phyloP scores from a whole-genome alignment of 1,140 invertebrate genomes.

The Phenacoccus solenopsis region DNA sequence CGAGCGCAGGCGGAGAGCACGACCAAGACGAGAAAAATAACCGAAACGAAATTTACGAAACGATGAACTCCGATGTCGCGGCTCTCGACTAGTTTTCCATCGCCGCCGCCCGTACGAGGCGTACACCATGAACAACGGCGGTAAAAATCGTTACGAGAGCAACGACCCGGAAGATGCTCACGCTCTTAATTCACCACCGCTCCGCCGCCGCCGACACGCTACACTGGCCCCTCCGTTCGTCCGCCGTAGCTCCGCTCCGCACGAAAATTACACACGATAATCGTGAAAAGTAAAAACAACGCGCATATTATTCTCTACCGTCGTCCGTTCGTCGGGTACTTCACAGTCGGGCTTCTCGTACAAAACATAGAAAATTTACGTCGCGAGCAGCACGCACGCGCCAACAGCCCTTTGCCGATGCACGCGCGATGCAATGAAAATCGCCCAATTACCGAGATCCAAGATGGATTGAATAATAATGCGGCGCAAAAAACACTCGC shows the following conservation, averaged over 20 bases:
- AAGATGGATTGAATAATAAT: too few relatives aligned
- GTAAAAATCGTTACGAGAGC: neutral
- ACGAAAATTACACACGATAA: too few relatives aligned
- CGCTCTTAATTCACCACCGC: neutral
- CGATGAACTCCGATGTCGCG: neutral
- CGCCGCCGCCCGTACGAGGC: too few relatives aligned
- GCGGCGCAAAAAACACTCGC: too few relatives aligned
- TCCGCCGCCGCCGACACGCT: neutral
- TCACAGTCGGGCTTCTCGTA: neutral
- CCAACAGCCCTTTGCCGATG: too few relatives aligned
- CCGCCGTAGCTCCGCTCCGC: neutral
- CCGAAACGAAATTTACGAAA: neutral
- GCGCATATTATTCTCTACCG: neutral
- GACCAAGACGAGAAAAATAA: too few relatives aligned
- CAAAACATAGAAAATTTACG: too few relatives aligned
- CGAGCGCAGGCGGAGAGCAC: too few relatives aligned
- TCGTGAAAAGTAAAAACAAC: neutral
- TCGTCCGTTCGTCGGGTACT: neutral
- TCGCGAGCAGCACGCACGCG: too few relatives aligned
- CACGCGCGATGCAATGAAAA: too few relatives aligned
- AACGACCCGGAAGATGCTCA: neutral
- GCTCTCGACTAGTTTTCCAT: neutral
- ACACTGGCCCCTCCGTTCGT: neutral
- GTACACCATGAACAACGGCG: neutral
- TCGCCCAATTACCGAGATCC: too few relatives aligned